Conservation (phyloP, 2,113 vertebrate genomes). For the Nyctereutes procyonoides region DNA sequence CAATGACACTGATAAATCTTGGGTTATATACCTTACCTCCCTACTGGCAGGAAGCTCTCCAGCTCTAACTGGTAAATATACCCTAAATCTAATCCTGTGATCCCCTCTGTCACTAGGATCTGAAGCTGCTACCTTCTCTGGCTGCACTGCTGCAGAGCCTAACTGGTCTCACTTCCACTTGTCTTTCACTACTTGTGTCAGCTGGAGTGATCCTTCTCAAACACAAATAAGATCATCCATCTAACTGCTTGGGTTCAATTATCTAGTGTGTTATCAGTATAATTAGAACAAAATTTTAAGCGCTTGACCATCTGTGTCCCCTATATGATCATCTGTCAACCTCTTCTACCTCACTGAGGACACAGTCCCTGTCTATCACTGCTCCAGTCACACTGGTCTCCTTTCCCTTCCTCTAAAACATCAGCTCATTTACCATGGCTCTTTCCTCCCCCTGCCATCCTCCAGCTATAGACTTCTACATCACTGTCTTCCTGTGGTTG, state of each 20-base stretch:
- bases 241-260: neutral
- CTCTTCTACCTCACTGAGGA: neutral
- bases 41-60: neutral
- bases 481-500: neutral
- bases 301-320: fast-evolving
- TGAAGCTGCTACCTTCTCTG: too few relatives aligned
- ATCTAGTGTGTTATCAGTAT: neutral
- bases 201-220: neutral
- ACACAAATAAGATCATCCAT: neutral
- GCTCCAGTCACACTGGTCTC: neutral
- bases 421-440: neutral
- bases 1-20: neutral
- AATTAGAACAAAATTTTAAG: neutral
- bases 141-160: neutral
- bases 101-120: neutral
- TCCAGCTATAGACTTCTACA: neutral
- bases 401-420: neutral
- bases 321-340: neutral
- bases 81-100: neutral
- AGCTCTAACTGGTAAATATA: neutral
- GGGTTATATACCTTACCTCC: neutral
- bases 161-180: neutral
- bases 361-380: neutral
- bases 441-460: neutral
- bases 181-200: neutral